These are phyloP conservation scores for Archaeoteleia sp. DNA, from an alignment of 2,888 invertebrate species.

Conservation along the genomic window DNA sequence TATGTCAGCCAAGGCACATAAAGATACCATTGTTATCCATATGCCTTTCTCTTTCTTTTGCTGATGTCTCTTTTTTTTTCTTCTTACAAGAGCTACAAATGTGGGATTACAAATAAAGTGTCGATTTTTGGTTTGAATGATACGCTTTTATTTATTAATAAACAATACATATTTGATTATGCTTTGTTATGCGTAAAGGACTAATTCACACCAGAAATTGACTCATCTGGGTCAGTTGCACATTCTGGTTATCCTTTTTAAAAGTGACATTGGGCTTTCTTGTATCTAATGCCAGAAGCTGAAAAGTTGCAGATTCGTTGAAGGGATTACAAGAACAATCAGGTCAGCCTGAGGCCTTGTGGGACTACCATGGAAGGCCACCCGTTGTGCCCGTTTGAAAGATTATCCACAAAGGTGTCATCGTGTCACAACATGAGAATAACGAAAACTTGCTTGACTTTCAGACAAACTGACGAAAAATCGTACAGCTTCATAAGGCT, in stretches of 20 bases:
- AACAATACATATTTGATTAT: too few species aligned
- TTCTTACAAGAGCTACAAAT: too few species aligned
- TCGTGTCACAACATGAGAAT: conserved; percentile 71
- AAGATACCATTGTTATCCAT: conserved; percentile 47
- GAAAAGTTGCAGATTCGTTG: conserved; percentile 49
- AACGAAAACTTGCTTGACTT: conserved; percentile 66
- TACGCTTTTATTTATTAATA: too few species aligned
- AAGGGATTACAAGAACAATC: conserved; percentile 55
- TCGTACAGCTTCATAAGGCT: conserved; percentile 24
- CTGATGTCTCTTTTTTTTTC: too few species aligned
- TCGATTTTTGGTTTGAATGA: too few species aligned
- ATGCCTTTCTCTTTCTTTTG: not conserved
- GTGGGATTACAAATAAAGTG: too few species aligned
- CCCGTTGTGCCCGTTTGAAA: conserved; percentile 69
- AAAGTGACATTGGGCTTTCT: conserved; percentile 26
- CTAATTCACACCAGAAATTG: too few species aligned
- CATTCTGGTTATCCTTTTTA: conserved; percentile 23
- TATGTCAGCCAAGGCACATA: conserved; percentile 28
- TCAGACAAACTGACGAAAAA: conserved; percentile 23
- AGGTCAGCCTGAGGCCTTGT: conserved; percentile 34
- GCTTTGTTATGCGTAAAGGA: too few species aligned
- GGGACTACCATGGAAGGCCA: conserved; percentile 57
- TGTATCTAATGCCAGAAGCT: conserved; percentile 34
- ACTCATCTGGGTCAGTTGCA: too few species aligned
- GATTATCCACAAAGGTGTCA: conserved; percentile 70